Conservation (phyloP, 2,888 invertebrate species). For the Itoplectis maculator region DNA sequence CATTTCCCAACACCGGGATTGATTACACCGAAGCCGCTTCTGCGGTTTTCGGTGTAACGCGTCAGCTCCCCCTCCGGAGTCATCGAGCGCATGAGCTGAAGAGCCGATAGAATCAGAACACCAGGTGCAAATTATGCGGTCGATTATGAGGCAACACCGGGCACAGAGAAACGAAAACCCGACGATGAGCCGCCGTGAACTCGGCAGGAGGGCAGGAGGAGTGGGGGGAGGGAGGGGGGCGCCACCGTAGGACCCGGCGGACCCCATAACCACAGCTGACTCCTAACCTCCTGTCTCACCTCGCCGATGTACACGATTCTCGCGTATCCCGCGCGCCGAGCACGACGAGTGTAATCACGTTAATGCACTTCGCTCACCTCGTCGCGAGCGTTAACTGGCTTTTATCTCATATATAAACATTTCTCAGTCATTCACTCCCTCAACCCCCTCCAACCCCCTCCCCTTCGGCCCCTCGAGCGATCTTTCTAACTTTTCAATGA, state of each 20-base stretch:
- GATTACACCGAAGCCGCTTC: background rate
- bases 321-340: background rate
- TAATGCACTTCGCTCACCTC: conserved; percentile 76
- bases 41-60: background rate
- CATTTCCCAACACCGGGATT: no score
- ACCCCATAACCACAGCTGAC: conserved; percentile 49
- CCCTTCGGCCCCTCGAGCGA: conserved; percentile 49
- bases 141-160: conserved; percentile 46
- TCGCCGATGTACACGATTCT: background rate
- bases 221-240: no score
- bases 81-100: conserved; percentile 69
- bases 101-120: conserved; percentile 81
- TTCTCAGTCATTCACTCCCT: background rate
- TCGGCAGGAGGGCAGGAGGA: background rate
- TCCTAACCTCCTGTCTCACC: conserved; percentile 22
- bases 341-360: conserved; percentile 78
- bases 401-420: conserved; percentile 49
- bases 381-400: conserved; percentile 63
- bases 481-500: conserved; percentile 69
- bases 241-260: no score
- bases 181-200: conserved; percentile 36
- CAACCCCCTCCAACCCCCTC: no score
- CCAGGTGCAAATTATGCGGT: conserved; percentile 83
- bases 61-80: conserved; percentile 51
- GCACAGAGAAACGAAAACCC: no score